A percentile compares a stretch with the other conserved stretches of the same genome.
Evolutionary conservation across 1,140 invertebrate genomes (phyloP).

Genomic region (Drosophila athabasca): DNA sequence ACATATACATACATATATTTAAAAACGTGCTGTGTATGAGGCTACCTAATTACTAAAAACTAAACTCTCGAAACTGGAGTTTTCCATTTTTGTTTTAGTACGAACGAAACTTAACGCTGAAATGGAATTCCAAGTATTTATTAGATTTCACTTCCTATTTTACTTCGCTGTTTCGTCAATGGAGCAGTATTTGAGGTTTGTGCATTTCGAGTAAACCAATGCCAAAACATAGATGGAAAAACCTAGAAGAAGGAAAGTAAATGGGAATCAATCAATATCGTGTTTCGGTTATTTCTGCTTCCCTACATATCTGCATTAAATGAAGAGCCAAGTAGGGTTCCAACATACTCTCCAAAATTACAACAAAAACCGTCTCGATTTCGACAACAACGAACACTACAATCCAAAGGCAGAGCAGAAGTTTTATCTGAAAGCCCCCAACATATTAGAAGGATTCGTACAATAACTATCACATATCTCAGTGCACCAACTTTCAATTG

Average conservation of each 20-base stretch:
- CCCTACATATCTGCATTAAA: background rate
- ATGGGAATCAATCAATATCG: background rate
- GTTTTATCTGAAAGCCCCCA: conserved; percentile 7
- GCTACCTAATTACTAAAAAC: no score
- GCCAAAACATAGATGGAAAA: background rate
- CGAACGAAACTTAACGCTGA: no score
- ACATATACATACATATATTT: no score
- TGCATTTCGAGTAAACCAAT: conserved; percentile 1
- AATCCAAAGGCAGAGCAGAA: conserved; percentile 7
- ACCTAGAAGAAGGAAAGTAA: background rate
- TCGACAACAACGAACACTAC: background rate
- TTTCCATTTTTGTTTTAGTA: no score
- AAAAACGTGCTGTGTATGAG: no score
- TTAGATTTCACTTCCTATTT: no score
- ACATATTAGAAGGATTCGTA: no score
- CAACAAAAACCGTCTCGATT: background rate
- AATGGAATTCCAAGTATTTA: no score
- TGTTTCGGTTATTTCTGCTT: no score
- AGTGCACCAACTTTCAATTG: conserved; percentile 16
- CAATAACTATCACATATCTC: no score
- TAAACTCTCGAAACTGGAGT: no score
- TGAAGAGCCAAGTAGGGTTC: background rate
- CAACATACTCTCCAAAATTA: background rate
- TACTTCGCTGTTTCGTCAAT: background rate
- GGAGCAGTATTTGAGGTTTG: background rate